phyloP scores from a whole-genome alignment of 2,113 vertebrate species.

The Takifugu bimaculatus region DNA sequence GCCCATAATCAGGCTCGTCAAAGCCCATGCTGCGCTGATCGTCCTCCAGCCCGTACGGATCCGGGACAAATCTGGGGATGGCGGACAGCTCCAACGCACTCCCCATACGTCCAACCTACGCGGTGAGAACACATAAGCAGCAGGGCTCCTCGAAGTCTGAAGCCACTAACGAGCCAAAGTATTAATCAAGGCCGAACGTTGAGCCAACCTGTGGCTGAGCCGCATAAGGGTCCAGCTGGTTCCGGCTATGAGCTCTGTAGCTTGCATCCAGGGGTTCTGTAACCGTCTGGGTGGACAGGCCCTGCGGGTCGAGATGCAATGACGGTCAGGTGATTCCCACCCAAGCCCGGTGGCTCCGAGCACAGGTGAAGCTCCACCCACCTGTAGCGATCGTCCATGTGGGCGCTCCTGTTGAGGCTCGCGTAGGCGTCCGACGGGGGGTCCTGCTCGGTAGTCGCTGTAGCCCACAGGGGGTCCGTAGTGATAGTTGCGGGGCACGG shows the following conservation, averaged over 20 bases:
- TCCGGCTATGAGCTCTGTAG: conserved; percentile 86
- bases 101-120: conserved; percentile 85
- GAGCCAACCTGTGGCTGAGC: conserved; percentile 81
- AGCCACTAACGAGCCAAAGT: not conserved
- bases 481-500: conserved; percentile 92
- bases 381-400: conserved; percentile 88
- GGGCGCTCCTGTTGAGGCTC: conserved; percentile 83
- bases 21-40: conserved; percentile 92
- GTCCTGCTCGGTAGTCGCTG: conserved; percentile 74
- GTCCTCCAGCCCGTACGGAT: conserved; percentile 88
- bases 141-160: not conserved
- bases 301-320: conserved; percentile 30
- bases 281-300: conserved; percentile 71
- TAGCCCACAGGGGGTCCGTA: conserved; percentile 81
- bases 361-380: conserved; percentile 5
- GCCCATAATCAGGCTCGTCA: conserved; percentile 87
- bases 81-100: conserved; percentile 84
- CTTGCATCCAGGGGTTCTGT: conserved; percentile 78
- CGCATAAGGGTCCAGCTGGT: conserved; percentile 85
- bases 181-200: not conserved
- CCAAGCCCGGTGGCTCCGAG: not conserved
- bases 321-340: not conserved
- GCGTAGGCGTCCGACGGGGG: conserved; percentile 80
- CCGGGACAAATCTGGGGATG: conserved; percentile 82
- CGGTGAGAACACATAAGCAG: not conserved